Evolutionary conservation across 2,888 invertebrate species (phyloP).

Genomic region (Furcula furcula): DNA sequence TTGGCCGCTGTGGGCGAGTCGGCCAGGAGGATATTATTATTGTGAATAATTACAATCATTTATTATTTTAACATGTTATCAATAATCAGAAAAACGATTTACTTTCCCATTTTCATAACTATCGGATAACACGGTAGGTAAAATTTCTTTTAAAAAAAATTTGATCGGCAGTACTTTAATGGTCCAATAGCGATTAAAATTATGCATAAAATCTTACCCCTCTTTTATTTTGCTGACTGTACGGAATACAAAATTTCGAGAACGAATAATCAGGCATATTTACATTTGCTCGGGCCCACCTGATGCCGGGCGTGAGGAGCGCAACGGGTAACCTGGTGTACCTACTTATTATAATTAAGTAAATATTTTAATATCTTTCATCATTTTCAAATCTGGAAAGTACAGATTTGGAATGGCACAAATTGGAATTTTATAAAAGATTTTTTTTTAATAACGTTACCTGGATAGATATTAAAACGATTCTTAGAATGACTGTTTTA

Average conservation of each 20-base stretch:
- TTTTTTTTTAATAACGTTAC: too few relatives aligned
- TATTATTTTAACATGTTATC: slow-evolving; percentile 4
- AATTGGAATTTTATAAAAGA: too few relatives aligned
- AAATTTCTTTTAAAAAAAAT: neutral
- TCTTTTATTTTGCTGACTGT: slow-evolving; percentile 53
- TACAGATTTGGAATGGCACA: too few relatives aligned
- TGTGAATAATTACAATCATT: too few relatives aligned
- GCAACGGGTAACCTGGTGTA: slow-evolving; percentile 19
- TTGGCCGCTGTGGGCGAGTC: too few relatives aligned
- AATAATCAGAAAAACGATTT: slow-evolving; percentile 16
- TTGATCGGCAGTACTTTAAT: neutral
- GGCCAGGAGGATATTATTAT: too few relatives aligned
- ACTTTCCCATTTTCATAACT: slow-evolving; percentile 17
- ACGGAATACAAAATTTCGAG: slow-evolving; percentile 56
- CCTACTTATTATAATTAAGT: too few relatives aligned
- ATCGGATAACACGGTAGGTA: slow-evolving; percentile 19
- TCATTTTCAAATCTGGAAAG: too few relatives aligned
- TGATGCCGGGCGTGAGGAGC: slow-evolving; percentile 42
- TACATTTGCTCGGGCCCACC: slow-evolving; percentile 65
- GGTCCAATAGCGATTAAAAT: slow-evolving; percentile 16
- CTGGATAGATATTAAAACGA: too few relatives aligned
- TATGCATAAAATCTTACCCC: too few relatives aligned
- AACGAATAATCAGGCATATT: slow-evolving; percentile 60
- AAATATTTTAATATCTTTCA: too few relatives aligned
- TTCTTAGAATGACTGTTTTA: too few relatives aligned